Percentiles rank a stretch among this genome's conserved stretches.
phyloP scores from a whole-genome alignment of 1,140 invertebrate genomes.

The Drosophila sucinea region DNA sequence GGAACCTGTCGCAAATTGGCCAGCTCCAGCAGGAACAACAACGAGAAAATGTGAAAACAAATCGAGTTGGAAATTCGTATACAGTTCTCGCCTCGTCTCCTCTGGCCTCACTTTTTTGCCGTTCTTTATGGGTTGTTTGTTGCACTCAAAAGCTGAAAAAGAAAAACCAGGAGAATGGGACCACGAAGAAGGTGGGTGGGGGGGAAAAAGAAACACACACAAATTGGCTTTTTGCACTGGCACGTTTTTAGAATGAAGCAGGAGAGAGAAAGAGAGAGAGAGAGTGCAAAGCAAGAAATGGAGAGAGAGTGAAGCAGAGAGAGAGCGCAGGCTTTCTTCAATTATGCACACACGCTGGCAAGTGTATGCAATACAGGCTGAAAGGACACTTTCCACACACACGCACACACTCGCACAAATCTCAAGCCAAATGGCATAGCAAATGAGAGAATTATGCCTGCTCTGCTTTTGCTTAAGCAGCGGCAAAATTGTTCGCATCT shows the following conservation, averaged over 20 bases:
- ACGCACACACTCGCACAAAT: slow-evolving; percentile 35
- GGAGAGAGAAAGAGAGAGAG: neutral
- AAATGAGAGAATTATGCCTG: slow-evolving; percentile 38
- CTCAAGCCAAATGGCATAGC: slow-evolving; percentile 46
- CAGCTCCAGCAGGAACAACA: slow-evolving; percentile 14
- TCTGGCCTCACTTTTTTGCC: neutral
- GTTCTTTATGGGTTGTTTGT: neutral
- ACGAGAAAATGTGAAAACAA: neutral
- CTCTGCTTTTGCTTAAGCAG: slow-evolving; percentile 8
- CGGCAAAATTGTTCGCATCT: neutral
- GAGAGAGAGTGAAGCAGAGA: neutral
- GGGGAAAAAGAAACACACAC: neutral
- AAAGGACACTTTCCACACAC: neutral
- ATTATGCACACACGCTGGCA: slow-evolving; percentile 58
- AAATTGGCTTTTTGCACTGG: slow-evolving; percentile 52
- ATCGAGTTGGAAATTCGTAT: slow-evolving; percentile 1
- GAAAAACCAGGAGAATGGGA: neutral
- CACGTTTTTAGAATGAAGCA: slow-evolving; percentile 46
- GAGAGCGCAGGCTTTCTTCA: slow-evolving; percentile 36
- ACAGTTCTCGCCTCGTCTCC: neutral
- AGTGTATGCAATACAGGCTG: slow-evolving; percentile 23
- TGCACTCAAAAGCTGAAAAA: neutral
- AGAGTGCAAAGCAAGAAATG: slow-evolving; percentile 9
- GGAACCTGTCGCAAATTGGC: slow-evolving; percentile 63
- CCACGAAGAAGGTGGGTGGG: neutral